Conservation (phyloP, 2,113 vertebrate genomes). For the Crotalus viridis region DNA sequence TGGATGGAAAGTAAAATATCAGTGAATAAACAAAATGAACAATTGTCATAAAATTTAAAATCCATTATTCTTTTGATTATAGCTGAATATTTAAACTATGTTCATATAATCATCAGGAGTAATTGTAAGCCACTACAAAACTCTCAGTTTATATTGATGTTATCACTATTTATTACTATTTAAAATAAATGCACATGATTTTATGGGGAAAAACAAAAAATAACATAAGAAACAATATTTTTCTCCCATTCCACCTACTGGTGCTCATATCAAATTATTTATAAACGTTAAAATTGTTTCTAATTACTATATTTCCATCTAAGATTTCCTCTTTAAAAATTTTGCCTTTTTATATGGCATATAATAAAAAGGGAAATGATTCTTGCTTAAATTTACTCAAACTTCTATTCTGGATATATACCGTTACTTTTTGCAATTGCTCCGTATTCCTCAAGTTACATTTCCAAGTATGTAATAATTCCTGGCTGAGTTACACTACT, state of each 20-base stretch:
- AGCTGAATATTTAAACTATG: not conserved
- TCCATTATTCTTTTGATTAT: not conserved
- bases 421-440: not conserved
- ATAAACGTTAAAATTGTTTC: not conserved
- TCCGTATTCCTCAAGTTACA: not conserved
- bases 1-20: not conserved
- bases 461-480: not conserved
- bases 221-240: not conserved
- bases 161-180: not conserved
- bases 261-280: not conserved
- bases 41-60: not conserved
- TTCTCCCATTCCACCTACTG: not conserved
- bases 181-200: not conserved
- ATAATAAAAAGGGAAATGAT: not conserved
- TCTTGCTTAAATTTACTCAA: not conserved
- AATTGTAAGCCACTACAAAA: not conserved
- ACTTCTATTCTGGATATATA: not conserved
- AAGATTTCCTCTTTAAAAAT: not conserved
- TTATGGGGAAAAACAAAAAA: not conserved
- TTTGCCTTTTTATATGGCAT: not conserved
- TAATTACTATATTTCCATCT: not conserved
- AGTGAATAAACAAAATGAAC: not conserved
- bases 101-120: not conserved
- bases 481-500: not conserved
- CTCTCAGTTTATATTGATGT: not conserved